Evolutionary conservation across 2,113 vertebrate genomes (phyloP), one percentile per base, ranked within the genome.

Genomic region (Zosterops lateralis): DNA sequence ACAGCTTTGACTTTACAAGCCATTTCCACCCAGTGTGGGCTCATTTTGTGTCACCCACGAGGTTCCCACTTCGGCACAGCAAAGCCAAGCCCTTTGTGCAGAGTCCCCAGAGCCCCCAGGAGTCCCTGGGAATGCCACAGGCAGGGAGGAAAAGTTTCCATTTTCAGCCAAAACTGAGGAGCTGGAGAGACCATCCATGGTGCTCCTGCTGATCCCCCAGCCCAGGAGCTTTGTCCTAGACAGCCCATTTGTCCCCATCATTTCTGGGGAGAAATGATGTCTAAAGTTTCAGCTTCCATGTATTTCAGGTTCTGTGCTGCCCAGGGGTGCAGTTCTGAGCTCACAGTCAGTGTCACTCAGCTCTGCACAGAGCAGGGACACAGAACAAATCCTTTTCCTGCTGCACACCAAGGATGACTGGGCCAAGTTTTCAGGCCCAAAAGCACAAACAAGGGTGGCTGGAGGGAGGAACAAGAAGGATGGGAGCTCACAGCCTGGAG

Each of bases 41-140:
- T 13, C 28, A 2, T 10, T 76, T 31, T 53, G 34, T 44, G 65
- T 4, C 28, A 3, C 14, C 68, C 29, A 5, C 1, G 3, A 44
- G 57, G 47, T 9, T 38, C 36, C 51, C 21, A 34, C 54, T 28
- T 29, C 15, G 48, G 26, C 54, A 73, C n/a, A 72, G 76, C 32
- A 50, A 25, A 24, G 17, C 26, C 48, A 26, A 60, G 47, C 61
- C 24, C 38, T 19, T 25, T 0, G 0, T 24, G 44, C 20, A 5
- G 58, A 40, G 26, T 29, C 17, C 60, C 29, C 12, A 0, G 3
- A 34, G 36, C 18, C 40, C 25, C 19, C 15, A 36, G 57, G 62
- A 54, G 56, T 20, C 40, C 60, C 50, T 21, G 4, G 11, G 34
- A 32, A 5, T 7, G 20, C 40, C 0, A 0, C 29, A 45, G 47